A percentile compares a stretch with the other conserved stretches of the same genome.
Conservation (phyloP, 1,140 invertebrate genomes). For the Tyrophagus putrescentiae region DNA sequence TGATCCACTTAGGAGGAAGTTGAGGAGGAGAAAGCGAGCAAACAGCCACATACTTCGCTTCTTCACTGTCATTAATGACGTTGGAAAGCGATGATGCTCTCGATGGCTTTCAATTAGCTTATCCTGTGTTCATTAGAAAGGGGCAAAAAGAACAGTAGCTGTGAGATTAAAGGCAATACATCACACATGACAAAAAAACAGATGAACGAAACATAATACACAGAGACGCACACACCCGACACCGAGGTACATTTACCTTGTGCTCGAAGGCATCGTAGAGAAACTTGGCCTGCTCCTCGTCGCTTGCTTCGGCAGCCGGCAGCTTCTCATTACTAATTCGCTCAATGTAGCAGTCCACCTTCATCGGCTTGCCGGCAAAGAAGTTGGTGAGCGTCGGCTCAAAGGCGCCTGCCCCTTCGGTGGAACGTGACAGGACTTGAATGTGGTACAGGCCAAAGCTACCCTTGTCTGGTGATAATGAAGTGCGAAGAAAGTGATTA, state of each 20-base stretch:
- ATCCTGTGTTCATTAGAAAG: background rate
- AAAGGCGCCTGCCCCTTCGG: constrained; percentile 29
- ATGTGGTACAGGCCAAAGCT: constrained; percentile 27
- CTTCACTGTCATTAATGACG: background rate
- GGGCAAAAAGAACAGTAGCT: background rate
- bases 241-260: constrained; percentile 43
- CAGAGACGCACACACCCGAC: too few species aligned
- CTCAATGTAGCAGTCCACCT: constrained; percentile 59
- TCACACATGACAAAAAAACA: too few species aligned
- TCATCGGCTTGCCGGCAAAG: constrained; percentile 53
- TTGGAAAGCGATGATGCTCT: background rate
- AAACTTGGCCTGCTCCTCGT: constrained; percentile 60
- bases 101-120: background rate
- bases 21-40: background rate
- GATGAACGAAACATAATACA: too few species aligned
- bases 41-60: background rate
- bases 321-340: constrained; percentile 63
- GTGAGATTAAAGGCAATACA: background rate
- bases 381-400: constrained; percentile 58
- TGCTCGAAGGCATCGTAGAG: constrained; percentile 58
- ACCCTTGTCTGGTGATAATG: constrained; percentile 7
- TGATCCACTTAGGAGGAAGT: background rate
- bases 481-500: background rate
- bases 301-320: constrained; percentile 46
- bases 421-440: constrained; percentile 25